Percentiles rank a stretch among this genome's conserved stretches.
Evolutionary conservation across 2,888 invertebrate species (phyloP).

Genomic region (Calameuta pallipes): DNA sequence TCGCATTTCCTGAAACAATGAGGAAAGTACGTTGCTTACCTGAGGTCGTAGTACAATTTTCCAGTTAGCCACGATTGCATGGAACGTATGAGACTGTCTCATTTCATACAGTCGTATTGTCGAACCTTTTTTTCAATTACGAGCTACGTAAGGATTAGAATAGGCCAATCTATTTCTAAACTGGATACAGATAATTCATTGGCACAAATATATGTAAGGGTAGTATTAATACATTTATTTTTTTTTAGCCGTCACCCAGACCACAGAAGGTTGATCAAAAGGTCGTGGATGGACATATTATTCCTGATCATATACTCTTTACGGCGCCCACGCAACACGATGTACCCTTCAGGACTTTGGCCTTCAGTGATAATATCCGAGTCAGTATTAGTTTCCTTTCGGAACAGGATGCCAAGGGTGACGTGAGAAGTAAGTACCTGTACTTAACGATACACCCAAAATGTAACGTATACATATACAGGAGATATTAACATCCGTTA

Average conservation of each 20-base stretch:
- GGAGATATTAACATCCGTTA: not conserved
- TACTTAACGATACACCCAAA: not conserved
- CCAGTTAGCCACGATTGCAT: not conserved
- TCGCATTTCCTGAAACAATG: too few relatives aligned
- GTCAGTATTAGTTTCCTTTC: slow-evolving; percentile 85
- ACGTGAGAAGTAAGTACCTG: slow-evolving; percentile 70
- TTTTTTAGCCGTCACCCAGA: slow-evolving; percentile 73
- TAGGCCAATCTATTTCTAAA: not conserved
- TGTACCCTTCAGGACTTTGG: slow-evolving; percentile 81
- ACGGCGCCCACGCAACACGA: slow-evolving; percentile 83
- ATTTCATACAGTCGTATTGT: not conserved
- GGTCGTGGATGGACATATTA: slow-evolving; percentile 91
- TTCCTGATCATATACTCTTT: slow-evolving; percentile 88
- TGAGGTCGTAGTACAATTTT: not conserved
- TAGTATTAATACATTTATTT: not conserved
- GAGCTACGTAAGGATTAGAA: not conserved
- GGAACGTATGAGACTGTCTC: not conserved
- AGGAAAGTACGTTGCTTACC: too few relatives aligned
- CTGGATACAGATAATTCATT: not conserved
- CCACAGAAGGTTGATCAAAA: slow-evolving; percentile 83
- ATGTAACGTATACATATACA: not conserved
- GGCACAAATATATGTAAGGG: not conserved
- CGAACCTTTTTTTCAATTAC: not conserved
- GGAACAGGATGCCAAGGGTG: slow-evolving; percentile 73
- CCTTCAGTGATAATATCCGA: slow-evolving; percentile 85